Evolutionary conservation across 2,888 invertebrate genomes (phyloP).

Genomic region (Lochmaea capreae): DNA sequence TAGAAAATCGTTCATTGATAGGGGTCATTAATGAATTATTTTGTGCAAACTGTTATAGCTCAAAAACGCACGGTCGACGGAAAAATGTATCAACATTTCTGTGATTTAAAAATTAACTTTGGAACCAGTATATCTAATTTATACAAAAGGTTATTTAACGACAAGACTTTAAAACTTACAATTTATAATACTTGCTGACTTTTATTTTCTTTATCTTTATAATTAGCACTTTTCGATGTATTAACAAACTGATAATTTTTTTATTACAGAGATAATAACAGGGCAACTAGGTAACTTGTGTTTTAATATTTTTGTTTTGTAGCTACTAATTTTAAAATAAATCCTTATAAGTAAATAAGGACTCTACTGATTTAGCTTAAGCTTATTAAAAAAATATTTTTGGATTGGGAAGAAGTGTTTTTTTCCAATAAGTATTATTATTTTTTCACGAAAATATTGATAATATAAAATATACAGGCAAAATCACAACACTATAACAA

Average conservation of each 20-base stretch:
- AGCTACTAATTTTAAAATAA: slow-evolving; percentile 24
- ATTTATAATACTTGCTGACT: background rate
- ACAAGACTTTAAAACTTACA: background rate
- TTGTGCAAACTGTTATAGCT: too few species aligned
- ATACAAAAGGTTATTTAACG: too few species aligned
- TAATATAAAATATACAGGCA: background rate
- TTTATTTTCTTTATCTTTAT: background rate
- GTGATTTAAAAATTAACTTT: too few species aligned
- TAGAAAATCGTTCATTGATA: too few species aligned
- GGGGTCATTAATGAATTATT: too few species aligned
- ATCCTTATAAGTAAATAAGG: background rate
- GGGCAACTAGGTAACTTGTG: slow-evolving; percentile 54
- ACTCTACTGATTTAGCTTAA: background rate
- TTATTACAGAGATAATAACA: slow-evolving; percentile 55
- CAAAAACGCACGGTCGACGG: too few species aligned
- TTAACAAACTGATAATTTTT: slow-evolving; percentile 45
- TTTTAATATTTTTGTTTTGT: slow-evolving; percentile 34
- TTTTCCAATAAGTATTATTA: background rate
- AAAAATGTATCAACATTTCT: too few species aligned
- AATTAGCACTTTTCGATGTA: slow-evolving; percentile 32
- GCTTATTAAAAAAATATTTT: background rate
- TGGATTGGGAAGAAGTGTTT: background rate
- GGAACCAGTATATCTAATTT: too few species aligned
- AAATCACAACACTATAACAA: background rate
- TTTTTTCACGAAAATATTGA: background rate